Percentiles rank a stretch among this genome's conserved stretches.
Evolutionary conservation across 2,888 invertebrate species (phyloP).

Genomic region (Tetropium fuscum): DNA sequence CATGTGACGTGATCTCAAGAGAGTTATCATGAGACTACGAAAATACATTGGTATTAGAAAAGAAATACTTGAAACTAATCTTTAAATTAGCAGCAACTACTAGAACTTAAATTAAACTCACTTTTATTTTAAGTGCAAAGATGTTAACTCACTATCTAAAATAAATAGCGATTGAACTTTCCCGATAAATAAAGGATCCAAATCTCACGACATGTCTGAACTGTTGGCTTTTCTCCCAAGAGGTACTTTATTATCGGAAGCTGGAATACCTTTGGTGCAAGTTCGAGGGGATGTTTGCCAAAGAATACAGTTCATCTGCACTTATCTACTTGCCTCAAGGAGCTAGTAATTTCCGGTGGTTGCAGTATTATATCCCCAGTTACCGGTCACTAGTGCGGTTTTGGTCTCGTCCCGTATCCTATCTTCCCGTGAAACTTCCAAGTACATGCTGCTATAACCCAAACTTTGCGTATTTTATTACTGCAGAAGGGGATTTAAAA

Average conservation of each 20-base stretch:
- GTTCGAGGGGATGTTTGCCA: slow-evolving; percentile 6
- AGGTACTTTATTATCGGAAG: slow-evolving; percentile 25
- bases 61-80: too few species aligned
- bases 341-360: slow-evolving; percentile 56
- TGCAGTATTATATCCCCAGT: slow-evolving; percentile 51
- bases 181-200: slow-evolving; percentile 6
- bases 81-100: too few species aligned
- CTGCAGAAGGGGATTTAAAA: background rate
- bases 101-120: too few species aligned
- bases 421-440: slow-evolving; percentile 21
- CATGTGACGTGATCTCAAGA: too few species aligned
- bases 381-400: slow-evolving; percentile 47
- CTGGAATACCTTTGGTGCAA: slow-evolving; percentile 19
- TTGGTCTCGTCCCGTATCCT: slow-evolving; percentile 28
- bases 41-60: too few species aligned
- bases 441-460: slow-evolving; percentile 13
- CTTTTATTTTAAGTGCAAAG: too few species aligned
- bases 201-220: slow-evolving; percentile 3
- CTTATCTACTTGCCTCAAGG: slow-evolving; percentile 33
- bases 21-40: too few species aligned
- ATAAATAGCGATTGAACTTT: background rate
- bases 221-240: slow-evolving; percentile 7
- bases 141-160: background rate
- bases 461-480: slow-evolving; percentile 19
- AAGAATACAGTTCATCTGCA: slow-evolving; percentile 22